Percentiles rank a stretch among this genome's conserved stretches.
Conservation (phyloP, 1,140 invertebrate genomes). For the Cydia fagiglandana region DNA sequence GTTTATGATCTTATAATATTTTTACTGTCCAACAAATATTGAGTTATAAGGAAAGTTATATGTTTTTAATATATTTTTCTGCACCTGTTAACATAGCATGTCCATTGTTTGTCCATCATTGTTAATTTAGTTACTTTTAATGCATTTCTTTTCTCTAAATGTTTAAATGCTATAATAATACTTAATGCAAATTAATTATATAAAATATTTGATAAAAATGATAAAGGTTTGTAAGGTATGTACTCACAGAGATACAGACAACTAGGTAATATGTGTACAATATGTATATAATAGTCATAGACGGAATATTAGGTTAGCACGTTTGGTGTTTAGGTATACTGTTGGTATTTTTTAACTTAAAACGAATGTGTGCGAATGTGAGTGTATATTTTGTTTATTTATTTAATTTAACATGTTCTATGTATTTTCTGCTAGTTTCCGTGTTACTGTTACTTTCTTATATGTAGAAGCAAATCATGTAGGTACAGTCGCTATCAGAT, state of each 20-base stretch:
- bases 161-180: constrained; percentile 9
- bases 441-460: background rate
- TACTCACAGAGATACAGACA: constrained; percentile 28
- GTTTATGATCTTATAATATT: background rate
- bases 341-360: constrained; percentile 50
- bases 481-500: too few species aligned
- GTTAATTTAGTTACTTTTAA: constrained; percentile 19
- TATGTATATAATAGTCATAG: constrained; percentile 64
- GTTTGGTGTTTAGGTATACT: constrained; percentile 54
- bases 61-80: constrained; percentile 45
- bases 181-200: constrained; percentile 22
- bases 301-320: constrained; percentile 47
- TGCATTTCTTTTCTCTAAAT: background rate
- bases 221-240: constrained; percentile 20
- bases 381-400: constrained; percentile 47
- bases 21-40: constrained; percentile 6
- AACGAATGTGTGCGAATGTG: constrained; percentile 46
- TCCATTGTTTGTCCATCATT: background rate
- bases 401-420: constrained; percentile 28
- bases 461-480: background rate
- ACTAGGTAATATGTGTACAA: constrained; percentile 36
- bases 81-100: constrained; percentile 62
- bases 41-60: constrained; percentile 34
- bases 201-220: background rate
- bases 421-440: background rate